Evolutionary conservation across 2,888 invertebrate species (phyloP).

Genomic region (Netelia melanura): DNA sequence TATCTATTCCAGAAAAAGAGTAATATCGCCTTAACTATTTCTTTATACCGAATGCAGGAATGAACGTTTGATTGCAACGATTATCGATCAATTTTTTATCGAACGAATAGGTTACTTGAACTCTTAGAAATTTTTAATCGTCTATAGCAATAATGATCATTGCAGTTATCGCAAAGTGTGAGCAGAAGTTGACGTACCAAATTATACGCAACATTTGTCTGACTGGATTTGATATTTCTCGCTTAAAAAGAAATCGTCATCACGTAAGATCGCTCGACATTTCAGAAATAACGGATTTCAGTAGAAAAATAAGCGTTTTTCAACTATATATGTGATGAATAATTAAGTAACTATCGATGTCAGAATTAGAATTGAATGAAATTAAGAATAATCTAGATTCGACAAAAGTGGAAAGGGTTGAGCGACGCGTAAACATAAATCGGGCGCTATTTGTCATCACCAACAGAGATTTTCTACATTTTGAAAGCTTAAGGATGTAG

Average conservation of each 20-base stretch:
- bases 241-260: too few species aligned
- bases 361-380: not conserved
- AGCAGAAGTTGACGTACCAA: not conserved
- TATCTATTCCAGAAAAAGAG: not conserved
- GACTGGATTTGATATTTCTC: too few species aligned
- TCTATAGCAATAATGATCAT: not conserved
- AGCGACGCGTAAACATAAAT: slow-evolving; percentile 10
- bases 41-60: not conserved
- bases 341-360: not conserved
- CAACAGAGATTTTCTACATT: not conserved
- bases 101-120: not conserved
- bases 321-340: not conserved
- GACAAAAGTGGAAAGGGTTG: not conserved
- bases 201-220: too few species aligned
- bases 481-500: not conserved
- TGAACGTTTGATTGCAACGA: not conserved
- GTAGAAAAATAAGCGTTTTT: not conserved
- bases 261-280: not conserved
- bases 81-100: not conserved
- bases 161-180: not conserved
- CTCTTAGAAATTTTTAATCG: not conserved
- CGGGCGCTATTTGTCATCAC: not conserved
- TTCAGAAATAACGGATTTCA: not conserved
- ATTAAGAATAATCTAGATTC: not conserved
- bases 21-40: not conserved